Conservation (phyloP, 2,113 vertebrate genomes). For the Calyptommatus sinebrachiatus region DNA sequence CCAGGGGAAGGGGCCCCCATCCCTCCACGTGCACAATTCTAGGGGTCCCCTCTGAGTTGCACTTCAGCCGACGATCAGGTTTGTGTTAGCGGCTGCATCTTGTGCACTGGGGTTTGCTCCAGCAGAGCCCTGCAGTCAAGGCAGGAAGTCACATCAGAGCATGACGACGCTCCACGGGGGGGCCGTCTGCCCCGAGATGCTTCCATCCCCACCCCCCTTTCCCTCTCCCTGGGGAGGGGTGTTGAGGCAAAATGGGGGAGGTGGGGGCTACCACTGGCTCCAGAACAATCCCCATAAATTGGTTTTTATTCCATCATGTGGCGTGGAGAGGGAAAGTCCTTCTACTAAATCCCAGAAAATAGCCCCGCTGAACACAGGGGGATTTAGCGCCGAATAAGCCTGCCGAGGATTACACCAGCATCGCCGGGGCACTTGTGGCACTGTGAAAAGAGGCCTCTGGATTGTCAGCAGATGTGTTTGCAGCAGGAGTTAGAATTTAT, state of each 20-base stretch:
- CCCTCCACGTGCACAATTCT: no score
- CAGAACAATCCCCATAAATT: not conserved
- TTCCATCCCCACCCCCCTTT: not conserved
- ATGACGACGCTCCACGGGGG: no score
- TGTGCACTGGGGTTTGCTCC: no score
- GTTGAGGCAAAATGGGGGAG: no score
- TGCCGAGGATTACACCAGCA: not conserved
- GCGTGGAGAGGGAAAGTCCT: not conserved
- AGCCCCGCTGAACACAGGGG: not conserved
- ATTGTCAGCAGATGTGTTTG: constrained; percentile 3
- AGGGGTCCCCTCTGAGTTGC: no score
- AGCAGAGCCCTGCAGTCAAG: no score
- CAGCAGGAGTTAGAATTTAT: not conserved
- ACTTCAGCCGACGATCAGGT: no score
- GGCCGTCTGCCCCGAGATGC: not conserved
- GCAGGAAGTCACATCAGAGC: no score
- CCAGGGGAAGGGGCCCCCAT: no score
- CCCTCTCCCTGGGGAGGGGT: no score
- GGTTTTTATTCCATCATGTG: not conserved
- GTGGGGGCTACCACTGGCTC: no score
- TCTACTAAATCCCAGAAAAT: not conserved
- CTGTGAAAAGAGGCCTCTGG: not conserved
- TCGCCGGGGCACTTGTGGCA: not conserved
- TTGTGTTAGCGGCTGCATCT: no score
- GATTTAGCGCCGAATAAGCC: not conserved